Conservation (phyloP, 2,888 invertebrate genomes). For the Girardia tigrina region DNA sequence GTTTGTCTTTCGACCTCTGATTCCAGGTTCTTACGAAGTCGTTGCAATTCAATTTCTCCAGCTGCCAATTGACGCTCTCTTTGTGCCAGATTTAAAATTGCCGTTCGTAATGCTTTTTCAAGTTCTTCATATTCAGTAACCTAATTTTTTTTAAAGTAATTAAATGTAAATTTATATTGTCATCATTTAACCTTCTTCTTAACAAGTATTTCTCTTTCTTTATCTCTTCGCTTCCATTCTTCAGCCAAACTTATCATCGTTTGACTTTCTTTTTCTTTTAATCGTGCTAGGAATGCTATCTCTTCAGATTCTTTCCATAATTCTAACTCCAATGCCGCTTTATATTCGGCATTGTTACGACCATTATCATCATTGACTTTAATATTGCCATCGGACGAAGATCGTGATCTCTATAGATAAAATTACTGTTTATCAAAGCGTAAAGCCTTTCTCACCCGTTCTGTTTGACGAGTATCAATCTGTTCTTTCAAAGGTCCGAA, state of each 20-base stretch:
- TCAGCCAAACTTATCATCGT: constrained; percentile 49
- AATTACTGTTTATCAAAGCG: background rate
- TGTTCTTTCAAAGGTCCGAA: background rate
- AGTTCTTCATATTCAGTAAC: constrained; percentile 47
- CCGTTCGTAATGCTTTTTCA: constrained; percentile 41
- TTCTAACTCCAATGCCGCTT: constrained; percentile 51
- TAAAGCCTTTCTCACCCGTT: too few relatives aligned
- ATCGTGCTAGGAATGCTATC: constrained; percentile 47
- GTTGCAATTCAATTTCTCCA: constrained; percentile 48
- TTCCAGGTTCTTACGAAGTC: constrained; percentile 44
- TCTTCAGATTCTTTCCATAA: constrained; percentile 51
- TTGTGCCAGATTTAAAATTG: constrained; percentile 47
- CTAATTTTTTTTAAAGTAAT: constrained; percentile 39
- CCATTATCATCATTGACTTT: background rate
- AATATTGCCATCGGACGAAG: background rate
- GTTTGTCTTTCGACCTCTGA: constrained; percentile 48
- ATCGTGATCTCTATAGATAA: background rate
- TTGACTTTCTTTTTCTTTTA: constrained; percentile 48
- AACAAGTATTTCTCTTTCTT: constrained; percentile 47
- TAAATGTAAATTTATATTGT: too few relatives aligned
- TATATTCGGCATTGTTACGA: constrained; percentile 41
- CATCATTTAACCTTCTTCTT: too few relatives aligned
- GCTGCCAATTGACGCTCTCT: constrained; percentile 48
- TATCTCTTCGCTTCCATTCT: constrained; percentile 51
- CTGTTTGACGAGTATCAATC: background rate